These are phyloP conservation scores for Oegoconia quadripuncta DNA, from an alignment of 2,888 invertebrate species.

Conservation along the genomic window DNA sequence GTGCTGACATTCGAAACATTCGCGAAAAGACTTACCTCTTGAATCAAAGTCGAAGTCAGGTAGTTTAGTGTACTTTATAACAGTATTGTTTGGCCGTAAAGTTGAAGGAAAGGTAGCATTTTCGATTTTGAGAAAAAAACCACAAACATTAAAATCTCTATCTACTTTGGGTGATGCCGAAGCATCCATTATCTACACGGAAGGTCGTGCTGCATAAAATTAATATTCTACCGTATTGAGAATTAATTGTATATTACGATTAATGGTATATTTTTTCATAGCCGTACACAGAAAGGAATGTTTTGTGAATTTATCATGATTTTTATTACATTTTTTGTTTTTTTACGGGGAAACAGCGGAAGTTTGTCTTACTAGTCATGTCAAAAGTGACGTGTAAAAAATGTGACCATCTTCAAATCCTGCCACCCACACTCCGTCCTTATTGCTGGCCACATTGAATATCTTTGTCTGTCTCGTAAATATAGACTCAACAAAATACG, in stretches of 20 bases:
- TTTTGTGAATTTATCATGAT: conserved; percentile 12
- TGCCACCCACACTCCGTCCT: too few relatives aligned
- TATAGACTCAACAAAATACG: too few relatives aligned
- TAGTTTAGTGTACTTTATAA: conserved; percentile 63
- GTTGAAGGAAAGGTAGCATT: conserved; percentile 34
- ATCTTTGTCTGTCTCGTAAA: too few relatives aligned
- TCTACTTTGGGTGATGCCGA: conserved; percentile 48
- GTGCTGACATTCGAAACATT: background rate
- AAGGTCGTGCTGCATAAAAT: conserved; percentile 6
- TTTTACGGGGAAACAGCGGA: conserved; percentile 10
- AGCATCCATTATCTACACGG: conserved; percentile 56
- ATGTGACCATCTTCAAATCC: too few relatives aligned
- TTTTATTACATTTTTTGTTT: too few relatives aligned
- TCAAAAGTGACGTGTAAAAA: too few relatives aligned
- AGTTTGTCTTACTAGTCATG: too few relatives aligned
- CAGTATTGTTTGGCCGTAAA: conserved; percentile 36
- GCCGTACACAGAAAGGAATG: background rate
- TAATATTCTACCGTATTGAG: background rate
- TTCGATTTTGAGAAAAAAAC: conserved; percentile 43
- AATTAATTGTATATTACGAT: background rate
- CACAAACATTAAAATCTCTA: conserved; percentile 41
- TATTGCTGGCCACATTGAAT: too few relatives aligned
- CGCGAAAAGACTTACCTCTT: conserved; percentile 40
- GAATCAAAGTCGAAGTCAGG: conserved; percentile 53
- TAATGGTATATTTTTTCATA: background rate